Percentiles rank a stretch among this genome's conserved stretches.
Evolutionary conservation across 2,113 vertebrate genomes (phyloP).

Genomic region (Cryptomyrus ogoouensis): DNA sequence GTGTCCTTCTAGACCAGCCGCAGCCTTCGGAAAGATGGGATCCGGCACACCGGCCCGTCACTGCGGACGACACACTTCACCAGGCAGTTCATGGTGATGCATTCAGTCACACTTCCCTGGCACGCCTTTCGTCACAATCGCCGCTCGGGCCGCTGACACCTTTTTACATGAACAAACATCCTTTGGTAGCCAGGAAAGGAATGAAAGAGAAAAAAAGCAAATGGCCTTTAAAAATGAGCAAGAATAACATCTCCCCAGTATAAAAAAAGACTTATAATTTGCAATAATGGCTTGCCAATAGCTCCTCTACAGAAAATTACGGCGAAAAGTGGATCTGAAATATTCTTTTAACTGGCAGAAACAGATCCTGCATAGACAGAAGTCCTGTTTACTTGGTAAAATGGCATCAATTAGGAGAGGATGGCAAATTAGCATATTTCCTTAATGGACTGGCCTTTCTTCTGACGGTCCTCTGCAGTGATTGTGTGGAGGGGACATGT

Average conservation of each 20-base stretch:
- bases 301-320: slow-evolving; percentile 70
- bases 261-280: slow-evolving; percentile 76
- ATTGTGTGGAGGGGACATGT: slow-evolving; percentile 71
- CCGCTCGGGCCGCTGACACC: slow-evolving; percentile 68
- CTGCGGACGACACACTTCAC: slow-evolving; percentile 52
- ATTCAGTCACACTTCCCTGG: slow-evolving; percentile 60
- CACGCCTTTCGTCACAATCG: slow-evolving; percentile 70
- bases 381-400: slow-evolving; percentile 79
- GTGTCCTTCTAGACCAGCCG: slow-evolving; percentile 43
- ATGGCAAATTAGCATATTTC: slow-evolving; percentile 75
- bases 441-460: slow-evolving; percentile 77
- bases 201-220: slow-evolving; percentile 53
- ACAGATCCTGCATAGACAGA: slow-evolving; percentile 62
- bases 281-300: slow-evolving; percentile 82
- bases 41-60: slow-evolving; percentile 48
- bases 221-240: slow-evolving; percentile 69
- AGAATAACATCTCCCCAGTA: slow-evolving; percentile 67
- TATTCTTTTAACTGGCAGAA: slow-evolving; percentile 66
- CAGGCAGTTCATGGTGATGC: slow-evolving; percentile 51
- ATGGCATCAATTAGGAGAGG: slow-evolving; percentile 76
- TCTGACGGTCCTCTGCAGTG: slow-evolving; percentile 54
- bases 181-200: slow-evolving; percentile 65
- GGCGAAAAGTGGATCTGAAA: slow-evolving; percentile 64
- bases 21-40: slow-evolving; percentile 35
- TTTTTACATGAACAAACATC: slow-evolving; percentile 69